phyloP scores from a whole-genome alignment of 2,797 vertebrate genomes.

The Sternotherus odoratus region DNA sequence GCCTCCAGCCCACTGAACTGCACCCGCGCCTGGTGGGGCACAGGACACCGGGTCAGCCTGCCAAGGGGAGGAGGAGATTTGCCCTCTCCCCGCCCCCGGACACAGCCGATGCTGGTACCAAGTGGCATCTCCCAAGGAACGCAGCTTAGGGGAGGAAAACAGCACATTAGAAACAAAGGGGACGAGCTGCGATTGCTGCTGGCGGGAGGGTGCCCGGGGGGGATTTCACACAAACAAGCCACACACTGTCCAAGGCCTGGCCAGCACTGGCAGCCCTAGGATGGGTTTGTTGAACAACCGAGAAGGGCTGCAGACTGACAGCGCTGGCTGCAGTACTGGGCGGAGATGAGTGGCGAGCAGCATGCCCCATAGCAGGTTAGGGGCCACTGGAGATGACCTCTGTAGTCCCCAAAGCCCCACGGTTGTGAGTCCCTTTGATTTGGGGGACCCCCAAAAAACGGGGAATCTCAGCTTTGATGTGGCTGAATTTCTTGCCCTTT shows the following conservation, averaged over 20 bases:
- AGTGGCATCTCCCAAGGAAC: constrained; percentile 76
- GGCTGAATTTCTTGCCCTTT: no score
- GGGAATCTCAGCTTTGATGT: no score
- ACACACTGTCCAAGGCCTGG: constrained; percentile 57
- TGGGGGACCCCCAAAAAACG: no score
- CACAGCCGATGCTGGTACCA: constrained; percentile 71
- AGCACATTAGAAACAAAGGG: constrained; percentile 43
- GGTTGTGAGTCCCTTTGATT: neutral
- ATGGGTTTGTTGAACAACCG: neutral
- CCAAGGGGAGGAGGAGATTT: neutral
- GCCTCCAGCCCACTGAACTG: neutral
- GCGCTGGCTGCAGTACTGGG: neutral
- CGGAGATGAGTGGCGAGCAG: no score
- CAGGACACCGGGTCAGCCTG: neutral
- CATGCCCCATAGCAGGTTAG: accelerated
- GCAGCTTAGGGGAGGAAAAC: neutral
- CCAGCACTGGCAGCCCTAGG: constrained; percentile 46
- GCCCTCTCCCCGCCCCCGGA: neutral
- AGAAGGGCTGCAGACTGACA: neutral
- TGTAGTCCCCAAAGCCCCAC: neutral
- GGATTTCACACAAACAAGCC: constrained; percentile 71
- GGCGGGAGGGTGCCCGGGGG: constrained; percentile 64
- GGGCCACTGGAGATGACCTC: accelerated
- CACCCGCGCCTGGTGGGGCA: neutral
- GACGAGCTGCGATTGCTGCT: constrained; percentile 69